Conservation (phyloP, 1,140 invertebrate species). For the Thrips palmi region DNA sequence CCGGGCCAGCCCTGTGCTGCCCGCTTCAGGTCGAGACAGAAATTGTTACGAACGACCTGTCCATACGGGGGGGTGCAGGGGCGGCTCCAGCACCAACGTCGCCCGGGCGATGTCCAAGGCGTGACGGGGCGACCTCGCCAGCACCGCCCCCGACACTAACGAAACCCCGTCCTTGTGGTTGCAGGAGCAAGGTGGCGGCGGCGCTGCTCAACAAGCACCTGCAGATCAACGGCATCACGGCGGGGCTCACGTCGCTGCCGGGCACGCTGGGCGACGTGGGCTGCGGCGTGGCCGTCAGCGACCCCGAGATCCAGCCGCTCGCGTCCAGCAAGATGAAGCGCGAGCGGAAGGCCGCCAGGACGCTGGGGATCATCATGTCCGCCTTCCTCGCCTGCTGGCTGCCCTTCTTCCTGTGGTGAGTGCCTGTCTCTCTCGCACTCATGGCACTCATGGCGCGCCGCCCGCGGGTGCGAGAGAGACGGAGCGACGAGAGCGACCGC, state of each 20-base stretch:
- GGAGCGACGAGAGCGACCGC: no score
- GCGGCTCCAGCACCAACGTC: no score
- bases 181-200: constrained; percentile 66
- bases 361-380: constrained; percentile 88
- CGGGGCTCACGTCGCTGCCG: constrained; percentile 28
- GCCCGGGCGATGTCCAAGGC: not conserved
- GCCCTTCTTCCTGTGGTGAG: constrained; percentile 82
- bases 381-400: constrained; percentile 86
- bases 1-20: no score
- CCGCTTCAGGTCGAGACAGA: no score
- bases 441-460: no score
- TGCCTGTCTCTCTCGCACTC: no score
- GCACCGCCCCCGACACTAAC: not conserved
- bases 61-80: no score
- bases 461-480: no score
- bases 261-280: constrained; percentile 22
- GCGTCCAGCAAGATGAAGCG: constrained; percentile 68
- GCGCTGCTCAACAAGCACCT: constrained; percentile 68
- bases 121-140: not conserved
- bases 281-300: constrained; percentile 12
- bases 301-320: constrained; percentile 19
- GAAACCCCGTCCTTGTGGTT: constrained; percentile 16
- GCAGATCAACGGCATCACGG: constrained; percentile 67
- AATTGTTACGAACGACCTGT: no score
- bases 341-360: constrained; percentile 84